Base-by-base conservation (phyloP, 2,113 vertebrate genomes). In the Vulpes vulpes region DNA sequence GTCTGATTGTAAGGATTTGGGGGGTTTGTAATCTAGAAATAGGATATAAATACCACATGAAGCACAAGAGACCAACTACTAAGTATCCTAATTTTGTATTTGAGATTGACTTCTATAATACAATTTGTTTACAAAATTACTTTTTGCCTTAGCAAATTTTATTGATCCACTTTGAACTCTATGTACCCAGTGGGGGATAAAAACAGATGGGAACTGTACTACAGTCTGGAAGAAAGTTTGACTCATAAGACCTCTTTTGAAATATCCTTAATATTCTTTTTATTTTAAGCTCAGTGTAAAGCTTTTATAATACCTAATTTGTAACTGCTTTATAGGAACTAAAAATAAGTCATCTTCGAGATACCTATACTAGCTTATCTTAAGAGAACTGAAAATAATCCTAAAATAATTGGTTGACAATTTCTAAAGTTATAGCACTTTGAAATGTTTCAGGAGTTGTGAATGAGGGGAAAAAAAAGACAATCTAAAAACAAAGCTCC, bases 361-460 rank as follows among this genome's bases (percentile, higher is more conserved):
- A 81, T 11, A 85, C 4, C 65, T 17, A 59, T 30, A 93, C 30
- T 2, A 88, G 60, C 15, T 94, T 67, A 78, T 82, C 65, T 60
- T 81, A 64, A 97, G 53, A 30, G 14, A 93, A 91, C 88, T 97
- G n/a, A 97, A 83, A 87, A 88, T 80, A 91, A 90, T 7, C 30
- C 80, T 98, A 88, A 95, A 91, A 93, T 94, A 97, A 96, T 19
- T 65, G 79, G 81, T 83, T 91, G 89, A 0, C 60, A 85, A 84
- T 71, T 65, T 76, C 85, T 30, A 0, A 98, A 94, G 93, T 22
- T 64, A 82, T 53, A 97, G 71, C 43, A 60, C 57, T 90, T 76
- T 71, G 43, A 12, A 49, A 80, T 35, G 43, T 88, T 95, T 76
- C 22, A 51, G 16, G 43, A 82, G 32, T 30, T 73, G 20, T 65